These are phyloP conservation scores for Mesorhabditis belari DNA, from an alignment of 2,888 invertebrate genomes.

Conservation along the genomic window DNA sequence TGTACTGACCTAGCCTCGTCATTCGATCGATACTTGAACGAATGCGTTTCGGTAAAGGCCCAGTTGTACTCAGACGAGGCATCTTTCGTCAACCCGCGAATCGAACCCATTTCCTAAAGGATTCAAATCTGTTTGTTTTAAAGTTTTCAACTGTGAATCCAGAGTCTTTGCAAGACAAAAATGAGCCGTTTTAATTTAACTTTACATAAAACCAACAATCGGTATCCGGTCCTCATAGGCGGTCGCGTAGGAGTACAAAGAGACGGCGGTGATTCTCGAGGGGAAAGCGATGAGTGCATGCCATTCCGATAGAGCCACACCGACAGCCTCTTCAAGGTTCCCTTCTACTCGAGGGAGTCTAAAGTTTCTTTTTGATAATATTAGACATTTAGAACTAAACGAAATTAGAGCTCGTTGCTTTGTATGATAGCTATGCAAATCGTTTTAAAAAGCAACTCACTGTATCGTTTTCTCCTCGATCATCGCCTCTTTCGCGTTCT, in stretches of 20 bases:
- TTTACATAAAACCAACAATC: conserved; percentile 10
- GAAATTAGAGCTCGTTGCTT: too few species aligned
- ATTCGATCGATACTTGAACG: conserved; percentile 45
- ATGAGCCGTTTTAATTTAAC: background rate
- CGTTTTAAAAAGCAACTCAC: conserved; percentile 19
- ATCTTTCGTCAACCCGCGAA: conserved; percentile 39
- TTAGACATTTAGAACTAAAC: too few species aligned
- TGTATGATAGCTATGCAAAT: too few species aligned
- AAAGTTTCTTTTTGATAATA: background rate
- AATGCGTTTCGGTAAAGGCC: conserved; percentile 30
- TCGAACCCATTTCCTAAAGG: conserved; percentile 20
- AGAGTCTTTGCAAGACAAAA: too few species aligned
- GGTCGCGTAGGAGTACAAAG: conserved; percentile 32
- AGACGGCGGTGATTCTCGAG: conserved; percentile 40
- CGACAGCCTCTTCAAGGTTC: conserved; percentile 36
- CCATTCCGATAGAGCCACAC: conserved; percentile 44
- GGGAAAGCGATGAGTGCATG: conserved; percentile 42
- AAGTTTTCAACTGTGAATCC: too few species aligned
- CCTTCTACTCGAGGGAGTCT: conserved; percentile 45
- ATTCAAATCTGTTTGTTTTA: too few species aligned
- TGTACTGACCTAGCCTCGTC: conserved; percentile 46
- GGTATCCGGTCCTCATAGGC: conserved; percentile 43
- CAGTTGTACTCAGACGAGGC: conserved; percentile 39
- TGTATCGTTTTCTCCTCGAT: conserved; percentile 25
- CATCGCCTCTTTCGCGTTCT: conserved; percentile 18